These are phyloP conservation scores for Epinephelus lanceolatus DNA, from an alignment of 2,113 vertebrate genomes.

Conservation along the genomic window DNA sequence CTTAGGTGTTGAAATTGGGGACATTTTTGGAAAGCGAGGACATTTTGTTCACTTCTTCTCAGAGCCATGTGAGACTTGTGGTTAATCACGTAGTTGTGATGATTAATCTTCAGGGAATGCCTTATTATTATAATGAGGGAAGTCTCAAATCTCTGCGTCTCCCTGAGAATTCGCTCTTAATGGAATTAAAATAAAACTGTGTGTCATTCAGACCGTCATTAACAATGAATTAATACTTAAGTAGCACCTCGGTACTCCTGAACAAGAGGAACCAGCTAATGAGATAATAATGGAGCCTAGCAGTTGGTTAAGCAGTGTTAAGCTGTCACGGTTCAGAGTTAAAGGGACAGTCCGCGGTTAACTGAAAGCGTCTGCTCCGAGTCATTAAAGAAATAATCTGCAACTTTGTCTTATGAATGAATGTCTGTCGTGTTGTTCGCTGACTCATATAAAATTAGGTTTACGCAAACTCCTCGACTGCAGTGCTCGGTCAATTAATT, in stretches of 20 bases:
- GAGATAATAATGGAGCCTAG: slow-evolving; percentile 63
- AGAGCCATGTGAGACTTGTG: not conserved
- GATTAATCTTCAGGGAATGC: slow-evolving; percentile 3
- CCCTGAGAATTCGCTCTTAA: slow-evolving; percentile 32
- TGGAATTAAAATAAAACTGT: slow-evolving; percentile 44
- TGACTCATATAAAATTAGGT: too few relatives aligned
- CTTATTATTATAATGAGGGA: slow-evolving; percentile 29
- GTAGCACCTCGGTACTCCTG: slow-evolving; percentile 39
- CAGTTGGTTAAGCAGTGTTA: slow-evolving; percentile 56
- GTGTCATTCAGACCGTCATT: slow-evolving; percentile 33
- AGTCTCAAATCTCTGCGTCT: slow-evolving; percentile 23
- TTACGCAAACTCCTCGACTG: too few relatives aligned
- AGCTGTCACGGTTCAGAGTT: slow-evolving; percentile 61
- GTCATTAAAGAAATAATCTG: not conserved
- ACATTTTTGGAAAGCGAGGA: slow-evolving; percentile 22
- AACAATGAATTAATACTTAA: slow-evolving; percentile 63
- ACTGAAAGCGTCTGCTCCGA: not conserved
- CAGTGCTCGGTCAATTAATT: too few relatives aligned
- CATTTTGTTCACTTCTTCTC: not conserved
- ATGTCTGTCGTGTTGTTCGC: not conserved
- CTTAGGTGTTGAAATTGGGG: not conserved
- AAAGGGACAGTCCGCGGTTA: slow-evolving; percentile 41
- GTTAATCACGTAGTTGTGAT: not conserved
- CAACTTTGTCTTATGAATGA: not conserved
- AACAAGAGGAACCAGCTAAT: slow-evolving; percentile 65